Conservation (phyloP, 2,113 vertebrate species). For the Alligator mississippiensis region DNA sequence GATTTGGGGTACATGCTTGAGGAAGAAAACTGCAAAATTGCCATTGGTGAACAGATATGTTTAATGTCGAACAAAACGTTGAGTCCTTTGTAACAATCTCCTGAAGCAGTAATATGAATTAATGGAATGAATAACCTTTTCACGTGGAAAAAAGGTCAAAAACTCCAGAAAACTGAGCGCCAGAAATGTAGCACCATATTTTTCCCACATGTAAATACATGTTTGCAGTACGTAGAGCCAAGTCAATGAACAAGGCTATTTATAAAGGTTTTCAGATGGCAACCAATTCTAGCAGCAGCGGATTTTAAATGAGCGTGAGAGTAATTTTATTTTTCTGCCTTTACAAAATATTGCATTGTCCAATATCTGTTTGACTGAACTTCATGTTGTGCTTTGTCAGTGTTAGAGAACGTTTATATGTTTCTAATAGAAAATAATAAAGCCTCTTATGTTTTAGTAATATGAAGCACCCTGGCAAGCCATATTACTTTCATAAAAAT, state of each 20-base stretch:
- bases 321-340: conserved; percentile 47
- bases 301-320: conserved; percentile 51
- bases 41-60: not conserved
- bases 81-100: conserved; percentile 45
- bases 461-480: conserved; percentile 48
- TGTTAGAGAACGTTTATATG: conserved; percentile 52
- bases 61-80: conserved; percentile 58
- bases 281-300: conserved; percentile 51
- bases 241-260: not conserved
- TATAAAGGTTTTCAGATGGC: not conserved
- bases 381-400: conserved; percentile 71
- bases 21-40: conserved; percentile 44
- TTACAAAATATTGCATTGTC: conserved; percentile 62
- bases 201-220: not conserved
- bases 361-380: conserved; percentile 72
- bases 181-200: conserved; percentile 65
- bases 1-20: not conserved
- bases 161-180: conserved; percentile 48
- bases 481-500: conserved; percentile 57
- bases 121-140: conserved; percentile 63
- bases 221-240: conserved; percentile 2
- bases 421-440: conserved; percentile 66
- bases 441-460: conserved; percentile 40
- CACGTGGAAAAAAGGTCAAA: conserved; percentile 15
- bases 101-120: conserved; percentile 44